A percentile compares a stretch with the other conserved stretches of the same genome.
Evolutionary conservation across 2,797 vertebrate genomes (phyloP).

Genomic region (Avahi laniger): DNA sequence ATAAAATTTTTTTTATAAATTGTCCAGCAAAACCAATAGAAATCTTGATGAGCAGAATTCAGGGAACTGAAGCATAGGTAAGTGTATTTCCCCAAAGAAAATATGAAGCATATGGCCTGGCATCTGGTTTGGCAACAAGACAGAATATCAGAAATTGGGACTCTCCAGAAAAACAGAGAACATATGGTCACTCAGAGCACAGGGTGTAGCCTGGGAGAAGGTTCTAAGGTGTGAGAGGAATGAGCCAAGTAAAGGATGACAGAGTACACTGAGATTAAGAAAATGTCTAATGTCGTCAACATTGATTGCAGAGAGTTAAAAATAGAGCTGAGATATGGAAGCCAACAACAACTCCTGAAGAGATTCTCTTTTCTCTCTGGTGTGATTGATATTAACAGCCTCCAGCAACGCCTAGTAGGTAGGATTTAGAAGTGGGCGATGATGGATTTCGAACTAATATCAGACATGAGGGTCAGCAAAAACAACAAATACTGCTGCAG

Average conservation of each 20-base stretch:
- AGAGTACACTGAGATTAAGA: background rate
- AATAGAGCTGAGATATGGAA: conserved; percentile 50
- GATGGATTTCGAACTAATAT: conserved; percentile 2
- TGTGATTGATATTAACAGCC: conserved; percentile 37
- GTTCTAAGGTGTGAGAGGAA: conserved; percentile 6
- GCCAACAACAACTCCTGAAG: background rate
- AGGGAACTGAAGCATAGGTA: conserved; percentile 11
- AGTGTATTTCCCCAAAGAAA: conserved; percentile 48
- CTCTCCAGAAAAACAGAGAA: conserved; percentile 45
- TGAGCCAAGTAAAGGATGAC: conserved; percentile 2
- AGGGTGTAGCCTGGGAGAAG: conserved; percentile 4
- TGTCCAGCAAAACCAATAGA: conserved; percentile 33
- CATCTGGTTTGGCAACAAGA: conserved; percentile 63
- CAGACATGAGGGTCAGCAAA: background rate
- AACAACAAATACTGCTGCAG: background rate
- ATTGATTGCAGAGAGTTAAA: conserved; percentile 57
- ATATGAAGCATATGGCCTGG: conserved; percentile 62
- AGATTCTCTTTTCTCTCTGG: conserved; percentile 34
- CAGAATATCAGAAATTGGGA: conserved; percentile 59
- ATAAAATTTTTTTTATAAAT: background rate
- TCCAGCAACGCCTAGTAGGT: conserved; percentile 12
- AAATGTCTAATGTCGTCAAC: conserved; percentile 32
- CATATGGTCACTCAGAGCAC: conserved; percentile 63
- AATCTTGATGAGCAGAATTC: conserved; percentile 7
- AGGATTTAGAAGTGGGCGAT: conserved; percentile 51